Percentiles rank a stretch among this genome's conserved stretches.
These are phyloP conservation scores for Nyctalus aviator DNA, from an alignment of 2,797 vertebrate genomes.

Conservation along the genomic window DNA sequence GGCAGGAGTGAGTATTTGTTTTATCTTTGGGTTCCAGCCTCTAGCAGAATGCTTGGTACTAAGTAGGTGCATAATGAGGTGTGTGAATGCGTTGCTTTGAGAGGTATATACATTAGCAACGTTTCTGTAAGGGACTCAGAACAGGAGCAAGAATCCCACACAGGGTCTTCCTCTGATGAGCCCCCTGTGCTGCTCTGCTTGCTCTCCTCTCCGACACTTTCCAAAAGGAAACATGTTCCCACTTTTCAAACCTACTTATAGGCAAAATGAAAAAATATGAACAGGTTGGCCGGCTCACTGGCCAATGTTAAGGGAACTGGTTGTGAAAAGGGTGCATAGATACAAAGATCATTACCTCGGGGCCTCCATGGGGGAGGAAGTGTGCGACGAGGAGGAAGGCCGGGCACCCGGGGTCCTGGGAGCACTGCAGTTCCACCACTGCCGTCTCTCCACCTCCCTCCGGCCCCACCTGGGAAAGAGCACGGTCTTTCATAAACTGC, in stretches of 20 bases:
- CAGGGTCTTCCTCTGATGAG: neutral
- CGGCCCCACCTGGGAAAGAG: slow-evolving; percentile 57
- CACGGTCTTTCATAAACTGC: neutral
- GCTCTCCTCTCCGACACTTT: neutral
- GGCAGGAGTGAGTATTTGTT: neutral
- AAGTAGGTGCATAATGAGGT: neutral
- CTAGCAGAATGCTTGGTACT: neutral
- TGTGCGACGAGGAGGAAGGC: slow-evolving; percentile 86
- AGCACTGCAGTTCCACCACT: slow-evolving; percentile 91
- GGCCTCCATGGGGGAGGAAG: slow-evolving; percentile 55
- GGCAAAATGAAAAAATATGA: neutral
- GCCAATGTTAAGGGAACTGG: neutral
- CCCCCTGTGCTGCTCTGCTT: neutral
- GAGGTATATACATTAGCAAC: neutral
- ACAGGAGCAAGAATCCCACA: neutral
- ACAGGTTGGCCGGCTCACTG: neutral
- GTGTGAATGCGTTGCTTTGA: neutral
- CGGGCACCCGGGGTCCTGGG: slow-evolving; percentile 59
- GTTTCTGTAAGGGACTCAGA: neutral
- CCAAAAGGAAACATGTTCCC: neutral
- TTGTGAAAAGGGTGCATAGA: neutral
- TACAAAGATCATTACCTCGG: slow-evolving; percentile 68
- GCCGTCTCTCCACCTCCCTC: slow-evolving; percentile 73
- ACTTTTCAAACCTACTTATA: neutral
- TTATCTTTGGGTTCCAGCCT: neutral